Evolutionary conservation across 2,113 vertebrate species (phyloP).

Genomic region (Chunga burmeisteri): DNA sequence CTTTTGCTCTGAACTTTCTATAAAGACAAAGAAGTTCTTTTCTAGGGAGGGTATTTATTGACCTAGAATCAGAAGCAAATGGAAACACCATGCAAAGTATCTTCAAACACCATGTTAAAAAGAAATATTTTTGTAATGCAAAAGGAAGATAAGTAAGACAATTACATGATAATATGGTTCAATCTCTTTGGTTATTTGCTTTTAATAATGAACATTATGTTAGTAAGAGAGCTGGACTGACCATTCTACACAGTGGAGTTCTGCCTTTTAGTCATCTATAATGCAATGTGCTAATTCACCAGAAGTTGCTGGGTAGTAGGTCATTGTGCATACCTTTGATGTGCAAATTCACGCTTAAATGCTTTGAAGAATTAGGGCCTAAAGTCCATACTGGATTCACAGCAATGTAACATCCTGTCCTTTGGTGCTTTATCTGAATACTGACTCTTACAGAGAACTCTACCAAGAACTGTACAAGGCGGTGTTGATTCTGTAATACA

Average conservation of each 20-base stretch:
- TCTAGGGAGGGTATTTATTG: neutral
- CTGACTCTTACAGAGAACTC: neutral
- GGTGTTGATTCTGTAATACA: neutral
- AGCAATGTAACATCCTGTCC: neutral
- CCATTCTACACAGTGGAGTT: neutral
- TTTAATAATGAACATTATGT: neutral
- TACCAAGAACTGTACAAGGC: neutral
- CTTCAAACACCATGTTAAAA: neutral
- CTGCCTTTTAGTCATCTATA: neutral
- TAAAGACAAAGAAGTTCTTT: neutral
- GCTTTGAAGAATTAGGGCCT: neutral
- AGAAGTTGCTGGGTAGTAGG: neutral
- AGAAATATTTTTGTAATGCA: neutral
- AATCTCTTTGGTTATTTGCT: neutral
- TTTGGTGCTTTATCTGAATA: neutral
- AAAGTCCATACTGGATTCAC: neutral
- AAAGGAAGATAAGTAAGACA: neutral
- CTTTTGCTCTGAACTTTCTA: neutral
- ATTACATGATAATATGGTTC: neutral
- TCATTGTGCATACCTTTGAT: neutral
- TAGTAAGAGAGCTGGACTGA: neutral
- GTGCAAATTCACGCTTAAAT: constrained; percentile 33
- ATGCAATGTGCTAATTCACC: neutral
- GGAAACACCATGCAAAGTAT: neutral
- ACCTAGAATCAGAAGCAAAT: constrained; percentile 27